phyloP scores from a whole-genome alignment of 1,140 invertebrate species.

The Drosophila nasuta region DNA sequence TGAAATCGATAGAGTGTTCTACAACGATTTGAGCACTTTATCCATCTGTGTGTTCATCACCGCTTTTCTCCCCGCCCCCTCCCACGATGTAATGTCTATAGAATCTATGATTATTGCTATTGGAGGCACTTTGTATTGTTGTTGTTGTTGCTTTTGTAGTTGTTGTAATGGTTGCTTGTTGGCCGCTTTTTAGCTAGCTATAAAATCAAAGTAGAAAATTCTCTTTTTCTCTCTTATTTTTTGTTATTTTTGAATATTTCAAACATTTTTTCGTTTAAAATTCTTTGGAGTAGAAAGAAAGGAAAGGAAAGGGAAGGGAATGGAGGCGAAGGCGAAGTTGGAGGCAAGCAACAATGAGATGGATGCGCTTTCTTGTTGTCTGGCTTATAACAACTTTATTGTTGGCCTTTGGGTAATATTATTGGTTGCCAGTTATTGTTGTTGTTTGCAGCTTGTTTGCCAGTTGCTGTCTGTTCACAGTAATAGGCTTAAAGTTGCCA shows the following conservation, averaged over 20 bases:
- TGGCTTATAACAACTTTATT: constrained; percentile 37
- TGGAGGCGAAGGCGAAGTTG: not conserved
- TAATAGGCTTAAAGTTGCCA: constrained; percentile 34
- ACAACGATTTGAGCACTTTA: constrained; percentile 1
- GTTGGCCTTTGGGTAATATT: constrained; percentile 47
- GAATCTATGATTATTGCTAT: constrained; percentile 22
- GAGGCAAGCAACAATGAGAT: constrained; percentile 23
- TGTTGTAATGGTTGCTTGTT: constrained; percentile 13
- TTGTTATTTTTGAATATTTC: constrained; percentile 46
- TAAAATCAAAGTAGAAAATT: constrained; percentile 64
- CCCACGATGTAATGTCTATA: not conserved
- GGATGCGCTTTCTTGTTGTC: constrained; percentile 19
- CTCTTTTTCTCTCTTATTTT: constrained; percentile 16
- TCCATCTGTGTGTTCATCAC: constrained; percentile 4
- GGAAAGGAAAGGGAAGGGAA: too few species aligned
- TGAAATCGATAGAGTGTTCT: not conserved
- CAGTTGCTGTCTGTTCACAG: constrained; percentile 10
- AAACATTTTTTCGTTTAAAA: constrained; percentile 72
- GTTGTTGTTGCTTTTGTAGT: not conserved
- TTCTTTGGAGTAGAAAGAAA: constrained; percentile 41
- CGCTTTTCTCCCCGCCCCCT: not conserved
- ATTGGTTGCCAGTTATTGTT: constrained; percentile 41
- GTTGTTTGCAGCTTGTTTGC: constrained; percentile 13
- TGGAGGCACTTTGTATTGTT: not conserved
- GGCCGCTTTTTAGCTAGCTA: constrained; percentile 15